Base-by-base conservation (phyloP, 2,797 vertebrate species). In the Percopsis omiscomaycus region DNA sequence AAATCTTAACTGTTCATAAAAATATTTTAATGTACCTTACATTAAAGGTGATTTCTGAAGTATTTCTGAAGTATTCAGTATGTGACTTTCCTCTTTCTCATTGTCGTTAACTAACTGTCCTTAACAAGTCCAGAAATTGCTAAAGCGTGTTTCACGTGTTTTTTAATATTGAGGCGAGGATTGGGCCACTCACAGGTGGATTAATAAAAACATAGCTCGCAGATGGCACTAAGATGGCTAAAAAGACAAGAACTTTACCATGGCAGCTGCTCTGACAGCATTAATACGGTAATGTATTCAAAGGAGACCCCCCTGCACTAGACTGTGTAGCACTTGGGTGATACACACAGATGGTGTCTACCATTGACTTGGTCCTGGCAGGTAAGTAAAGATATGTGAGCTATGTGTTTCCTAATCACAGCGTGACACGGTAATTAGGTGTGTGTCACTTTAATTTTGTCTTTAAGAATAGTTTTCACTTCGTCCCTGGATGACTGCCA, bases 161-260 rank as follows among this genome's bases (percentile, higher is more conserved):
- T 37, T 6, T 16, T 65, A 59, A 62, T 28, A 68, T 51, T 61
- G 45, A 22, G 51, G 27, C 14, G 8, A 57, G 64, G 56, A 57
- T 29, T 55, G 61, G 44, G 61, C 16, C 56, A 16, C 22, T 15
- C 15, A 75, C 37, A 12, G 14, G 22, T 73, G 68, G 67, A 64
- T 69, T 69, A 60, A 81, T 84, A 78, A 69, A 79, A 79, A 56
- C 53, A 47, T 66, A 52, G 58, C 53, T 66, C 74, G 73, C 84
- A 86, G 80, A 88, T 84, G 84, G 84, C 11, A 44, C 70, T 52
- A 46, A 66, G 59, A 67, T 64, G 53, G 60, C 56, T 74, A 65
- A 79, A 58, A 60, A 80, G 51, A 48, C 52, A 3, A 59, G 58
- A 75, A 66, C 66, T 77, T 55, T 55, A 59, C 56, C 16, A 2